Percentiles rank a stretch among this genome's conserved stretches.
Conservation (phyloP, 2,888 invertebrate genomes). For the Gastrophysa polygoni region DNA sequence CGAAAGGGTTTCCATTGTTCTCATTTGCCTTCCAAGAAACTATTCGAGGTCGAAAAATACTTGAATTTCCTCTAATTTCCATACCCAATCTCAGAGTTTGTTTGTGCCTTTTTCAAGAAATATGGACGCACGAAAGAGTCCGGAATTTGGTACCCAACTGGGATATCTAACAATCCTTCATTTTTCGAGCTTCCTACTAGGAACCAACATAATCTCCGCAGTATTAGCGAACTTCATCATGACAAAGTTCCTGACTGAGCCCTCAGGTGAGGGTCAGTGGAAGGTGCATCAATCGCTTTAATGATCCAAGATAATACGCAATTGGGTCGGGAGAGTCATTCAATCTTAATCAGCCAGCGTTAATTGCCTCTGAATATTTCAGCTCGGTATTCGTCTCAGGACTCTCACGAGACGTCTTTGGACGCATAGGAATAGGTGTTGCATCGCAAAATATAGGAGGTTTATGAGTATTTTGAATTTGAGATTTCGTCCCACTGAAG, state of each 20-base stretch:
- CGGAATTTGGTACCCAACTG: too few relatives aligned
- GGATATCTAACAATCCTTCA: too few relatives aligned
- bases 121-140: too few relatives aligned
- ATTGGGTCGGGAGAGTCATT: constrained; percentile 24
- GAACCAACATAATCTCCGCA: neutral
- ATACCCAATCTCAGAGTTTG: too few relatives aligned
- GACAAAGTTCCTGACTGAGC: neutral
- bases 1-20: too few relatives aligned
- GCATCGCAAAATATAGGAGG: constrained; percentile 10
- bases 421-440: constrained; percentile 25
- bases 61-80: too few relatives aligned
- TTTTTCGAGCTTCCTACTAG: too few relatives aligned
- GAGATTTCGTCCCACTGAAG: too few relatives aligned
- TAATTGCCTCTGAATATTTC: constrained; percentile 40
- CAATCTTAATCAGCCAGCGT: constrained; percentile 32
- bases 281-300: neutral
- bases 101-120: too few relatives aligned
- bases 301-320: constrained; percentile 9
- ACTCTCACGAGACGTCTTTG: constrained; percentile 34
- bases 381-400: constrained; percentile 40
- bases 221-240: neutral
- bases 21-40: too few relatives aligned
- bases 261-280: neutral
- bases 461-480: too few relatives aligned
- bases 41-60: too few relatives aligned